Percentiles rank a stretch among this genome's conserved stretches.
These are phyloP conservation scores for Dasysyrphus albostriatus DNA, from an alignment of 2,888 invertebrate species.

Conservation along the genomic window DNA sequence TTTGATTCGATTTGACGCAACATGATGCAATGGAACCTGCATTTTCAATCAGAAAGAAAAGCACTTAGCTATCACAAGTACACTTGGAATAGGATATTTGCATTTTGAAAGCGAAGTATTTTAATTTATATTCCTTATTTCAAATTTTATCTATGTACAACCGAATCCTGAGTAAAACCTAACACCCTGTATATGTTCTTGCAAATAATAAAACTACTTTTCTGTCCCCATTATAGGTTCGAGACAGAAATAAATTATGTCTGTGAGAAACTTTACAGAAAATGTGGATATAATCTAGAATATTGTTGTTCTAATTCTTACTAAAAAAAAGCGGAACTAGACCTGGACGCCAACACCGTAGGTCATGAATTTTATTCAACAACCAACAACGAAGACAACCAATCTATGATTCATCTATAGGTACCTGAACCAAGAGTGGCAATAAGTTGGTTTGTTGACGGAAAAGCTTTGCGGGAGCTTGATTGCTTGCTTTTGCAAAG, in stretches of 20 bases:
- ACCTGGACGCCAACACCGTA: constrained; percentile 4
- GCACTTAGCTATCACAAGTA: no score
- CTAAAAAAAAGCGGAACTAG: constrained; percentile 54
- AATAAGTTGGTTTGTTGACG: constrained; percentile 59
- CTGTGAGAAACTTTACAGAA: constrained; percentile 13
- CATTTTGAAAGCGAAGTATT: no score
- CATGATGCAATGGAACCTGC: no score
- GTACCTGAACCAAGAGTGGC: constrained; percentile 14
- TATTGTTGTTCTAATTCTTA: constrained; percentile 12
- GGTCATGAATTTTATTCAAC: constrained; percentile 27
- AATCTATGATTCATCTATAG: constrained; percentile 56
- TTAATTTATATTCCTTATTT: no score
- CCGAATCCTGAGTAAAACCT: background rate
- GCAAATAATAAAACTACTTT: background rate
- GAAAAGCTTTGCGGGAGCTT: constrained; percentile 49
- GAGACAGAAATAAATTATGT: constrained; percentile 30
- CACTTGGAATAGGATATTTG: no score
- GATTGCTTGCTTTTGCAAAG: constrained; percentile 2
- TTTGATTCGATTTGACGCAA: no score
- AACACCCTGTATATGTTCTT: background rate
- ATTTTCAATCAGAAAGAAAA: no score
- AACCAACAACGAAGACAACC: background rate
- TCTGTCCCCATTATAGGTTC: background rate
- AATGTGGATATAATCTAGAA: constrained; percentile 40
- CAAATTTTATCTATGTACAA: no score